Conservation (phyloP, 2,888 invertebrate species). For the Micropterix aruncella region DNA sequence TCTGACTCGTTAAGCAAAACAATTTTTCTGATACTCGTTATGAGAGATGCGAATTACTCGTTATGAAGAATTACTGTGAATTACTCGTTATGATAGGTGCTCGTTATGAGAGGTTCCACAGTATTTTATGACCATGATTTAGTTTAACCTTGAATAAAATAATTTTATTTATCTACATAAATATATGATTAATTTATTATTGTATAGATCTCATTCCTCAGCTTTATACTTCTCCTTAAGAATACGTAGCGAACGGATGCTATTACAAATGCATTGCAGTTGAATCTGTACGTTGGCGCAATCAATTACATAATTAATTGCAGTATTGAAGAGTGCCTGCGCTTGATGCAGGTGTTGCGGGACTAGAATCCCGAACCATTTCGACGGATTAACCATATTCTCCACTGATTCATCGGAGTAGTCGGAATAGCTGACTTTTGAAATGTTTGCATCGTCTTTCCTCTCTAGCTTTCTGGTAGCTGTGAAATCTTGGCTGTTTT, state of each 20-base stretch:
- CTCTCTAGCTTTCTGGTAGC: slow-evolving; percentile 24
- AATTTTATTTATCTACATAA: too few species aligned
- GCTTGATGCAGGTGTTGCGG: slow-evolving; percentile 66
- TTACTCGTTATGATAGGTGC: too few species aligned
- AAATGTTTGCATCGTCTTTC: slow-evolving; percentile 24
- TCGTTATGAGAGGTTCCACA: too few species aligned
- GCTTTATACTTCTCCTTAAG: neutral
- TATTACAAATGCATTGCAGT: neutral
- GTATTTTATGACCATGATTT: too few species aligned
- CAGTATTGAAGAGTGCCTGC: slow-evolving; percentile 56
- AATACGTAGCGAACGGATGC: neutral
- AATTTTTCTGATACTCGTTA: too few species aligned
- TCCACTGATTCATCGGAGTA: slow-evolving; percentile 14
- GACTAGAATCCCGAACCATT: slow-evolving; percentile 79
- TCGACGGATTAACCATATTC: slow-evolving; percentile 48
- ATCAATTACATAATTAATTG: slow-evolving; percentile 50
- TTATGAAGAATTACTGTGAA: too few species aligned
- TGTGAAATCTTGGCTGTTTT: slow-evolving; percentile 38
- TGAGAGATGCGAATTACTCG: too few species aligned
- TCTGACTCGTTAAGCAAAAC: too few species aligned
- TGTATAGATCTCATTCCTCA: neutral
- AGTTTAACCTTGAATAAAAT: too few species aligned
- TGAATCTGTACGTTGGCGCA: slow-evolving; percentile 49
- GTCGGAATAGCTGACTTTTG: slow-evolving; percentile 11
- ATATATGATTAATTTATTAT: too few species aligned